These are phyloP conservation scores for Ctenochaetus hawaiiensis DNA, from an alignment of 2,797 vertebrate genomes.

Conservation along the genomic window DNA sequence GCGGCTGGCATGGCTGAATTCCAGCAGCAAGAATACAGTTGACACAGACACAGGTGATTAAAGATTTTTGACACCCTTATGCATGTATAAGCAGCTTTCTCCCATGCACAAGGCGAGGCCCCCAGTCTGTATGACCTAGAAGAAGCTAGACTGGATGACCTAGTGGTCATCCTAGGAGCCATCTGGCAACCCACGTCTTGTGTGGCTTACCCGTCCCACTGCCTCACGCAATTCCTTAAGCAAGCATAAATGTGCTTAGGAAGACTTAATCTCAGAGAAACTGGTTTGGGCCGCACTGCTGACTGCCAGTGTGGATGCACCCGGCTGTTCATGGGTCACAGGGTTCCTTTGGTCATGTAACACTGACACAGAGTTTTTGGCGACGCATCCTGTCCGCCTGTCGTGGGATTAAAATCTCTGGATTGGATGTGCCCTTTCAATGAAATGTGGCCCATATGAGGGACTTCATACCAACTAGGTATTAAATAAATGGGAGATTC, in stretches of 20 bases:
- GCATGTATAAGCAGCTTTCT: constrained; percentile 79
- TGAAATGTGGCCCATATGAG: constrained; percentile 33
- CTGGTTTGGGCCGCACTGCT: constrained; percentile 72
- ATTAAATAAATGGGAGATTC: constrained; percentile 22
- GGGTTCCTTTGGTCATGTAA: constrained; percentile 72
- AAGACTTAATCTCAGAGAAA: constrained; percentile 82
- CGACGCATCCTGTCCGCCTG: constrained; percentile 24
- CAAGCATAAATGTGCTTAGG: constrained; percentile 82
- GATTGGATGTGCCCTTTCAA: constrained; percentile 30
- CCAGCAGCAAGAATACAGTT: constrained; percentile 36
- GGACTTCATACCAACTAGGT: constrained; percentile 23
- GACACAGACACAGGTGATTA: constrained; percentile 64
- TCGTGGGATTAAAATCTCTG: constrained; percentile 56
- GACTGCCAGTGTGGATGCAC: constrained; percentile 62
- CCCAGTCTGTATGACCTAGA: constrained; percentile 79
- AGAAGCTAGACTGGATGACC: constrained; percentile 82
- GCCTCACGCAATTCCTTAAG: constrained; percentile 83
- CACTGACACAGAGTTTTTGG: constrained; percentile 47
- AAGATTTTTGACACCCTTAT: constrained; percentile 69
- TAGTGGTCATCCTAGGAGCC: constrained; percentile 82
- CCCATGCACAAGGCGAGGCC: constrained; percentile 61
- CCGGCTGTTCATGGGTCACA: constrained; percentile 63
- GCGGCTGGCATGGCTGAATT: constrained; percentile 13
- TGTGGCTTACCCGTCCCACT: constrained; percentile 80
- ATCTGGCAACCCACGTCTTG: constrained; percentile 81